phyloP scores from a whole-genome alignment of 2,888 invertebrate genomes.

The Acrobasis consociella region DNA sequence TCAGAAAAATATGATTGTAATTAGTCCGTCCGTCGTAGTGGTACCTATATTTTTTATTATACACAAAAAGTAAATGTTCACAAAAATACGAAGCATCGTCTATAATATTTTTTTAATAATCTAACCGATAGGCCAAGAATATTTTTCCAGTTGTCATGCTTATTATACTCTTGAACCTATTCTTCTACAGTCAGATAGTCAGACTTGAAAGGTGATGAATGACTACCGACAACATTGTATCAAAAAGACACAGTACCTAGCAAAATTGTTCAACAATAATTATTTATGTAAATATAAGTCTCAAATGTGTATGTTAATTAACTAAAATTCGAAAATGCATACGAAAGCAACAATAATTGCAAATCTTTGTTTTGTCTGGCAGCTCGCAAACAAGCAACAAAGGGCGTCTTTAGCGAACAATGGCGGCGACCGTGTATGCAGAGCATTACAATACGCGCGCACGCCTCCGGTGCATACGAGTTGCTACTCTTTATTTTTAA shows the following conservation, averaged over 20 bases:
- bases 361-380: constrained; percentile 1
- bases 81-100: too few species aligned
- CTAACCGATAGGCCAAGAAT: too few species aligned
- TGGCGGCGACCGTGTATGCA: constrained; percentile 6
- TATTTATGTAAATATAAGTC: not conserved
- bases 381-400: constrained; percentile 11
- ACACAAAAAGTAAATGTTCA: too few species aligned
- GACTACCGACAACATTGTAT: too few species aligned
- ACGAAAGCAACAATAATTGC: not conserved
- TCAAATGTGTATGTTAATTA: not conserved
- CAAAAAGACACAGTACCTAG: not conserved
- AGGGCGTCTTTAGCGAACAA: constrained; percentile 7
- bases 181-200: too few species aligned
- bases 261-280: not conserved
- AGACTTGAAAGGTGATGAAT: too few species aligned
- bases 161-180: too few species aligned
- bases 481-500: constrained; percentile 16
- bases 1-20: too few species aligned
- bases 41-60: too few species aligned
- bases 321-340: not conserved
- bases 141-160: too few species aligned
- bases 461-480: constrained; percentile 1
- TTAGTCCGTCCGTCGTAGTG: too few species aligned
- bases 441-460: constrained; percentile 14
- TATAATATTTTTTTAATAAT: too few species aligned